Base-by-base conservation (phyloP, 2,113 vertebrate species). In the Lagenorhynchus albirostris region DNA sequence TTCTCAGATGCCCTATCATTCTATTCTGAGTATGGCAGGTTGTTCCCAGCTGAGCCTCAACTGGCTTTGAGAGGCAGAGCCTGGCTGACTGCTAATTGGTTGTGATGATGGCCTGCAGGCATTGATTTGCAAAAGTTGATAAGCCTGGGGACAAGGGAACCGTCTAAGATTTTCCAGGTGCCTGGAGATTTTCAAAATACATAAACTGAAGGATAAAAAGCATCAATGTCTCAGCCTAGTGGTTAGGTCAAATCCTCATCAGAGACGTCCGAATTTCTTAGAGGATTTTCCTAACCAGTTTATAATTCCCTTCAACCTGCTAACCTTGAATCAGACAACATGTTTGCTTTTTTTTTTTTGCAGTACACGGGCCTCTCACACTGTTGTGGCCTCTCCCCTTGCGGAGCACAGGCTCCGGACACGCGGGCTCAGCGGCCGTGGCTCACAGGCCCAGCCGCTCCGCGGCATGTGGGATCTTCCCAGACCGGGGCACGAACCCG, bases 121-220 rank as follows among this genome's bases (percentile, higher is more conserved):
- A 70, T 4, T 55, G 63, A 62, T 82, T 77, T 81, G 20, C 81
- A 91, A 71, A 77, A 63, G 70, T 11, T 38, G 29, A 92, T 95
- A 84, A 92, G 41, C 63, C 91, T 90, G 31, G 55, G 68, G 91
- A 89, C 10, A 50, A 71, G 55, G 5, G 4, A 94, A 58, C 1
- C 29, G 82, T 97, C 81, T 83, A 94, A 97, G 85, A 47, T 70
- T 71, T 93, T 8, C 79, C 50, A 63, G 1, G 55, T 88, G 33
- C 81, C 91, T 70, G 55, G 65, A 93, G 71, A 93, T 23, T 86
- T 74, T 94, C 33, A 85, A 88, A 97, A 89, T 85, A 60, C 23
- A 71, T 36, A 65, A 55, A 58, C 41, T 13, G 12, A 94, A 41
- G 8, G 33, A 91, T 68, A 80, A 95, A 95, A 71, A 77, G 4